These are phyloP conservation scores for Hyperopisus bebe DNA, from an alignment of 2,113 vertebrate species.

Conservation along the genomic window DNA sequence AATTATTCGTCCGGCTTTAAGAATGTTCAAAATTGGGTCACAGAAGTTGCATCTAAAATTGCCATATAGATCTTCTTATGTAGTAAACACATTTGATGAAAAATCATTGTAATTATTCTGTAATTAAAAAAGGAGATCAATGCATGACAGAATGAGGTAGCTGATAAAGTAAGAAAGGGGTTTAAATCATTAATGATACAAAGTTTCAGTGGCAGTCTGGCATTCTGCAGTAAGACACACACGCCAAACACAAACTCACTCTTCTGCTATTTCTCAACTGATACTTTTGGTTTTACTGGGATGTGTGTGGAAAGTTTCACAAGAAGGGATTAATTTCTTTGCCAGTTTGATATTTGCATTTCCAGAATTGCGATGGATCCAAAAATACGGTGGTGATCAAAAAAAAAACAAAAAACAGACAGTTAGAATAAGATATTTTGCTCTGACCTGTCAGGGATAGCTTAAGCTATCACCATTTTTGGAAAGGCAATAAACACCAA, in stretches of 20 bases:
- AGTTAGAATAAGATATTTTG: neutral
- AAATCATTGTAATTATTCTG: neutral
- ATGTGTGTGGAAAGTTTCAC: neutral
- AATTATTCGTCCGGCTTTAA: neutral
- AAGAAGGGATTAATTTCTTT: neutral
- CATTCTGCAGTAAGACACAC: neutral
- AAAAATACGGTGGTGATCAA: neutral
- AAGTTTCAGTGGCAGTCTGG: neutral
- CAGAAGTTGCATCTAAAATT: neutral
- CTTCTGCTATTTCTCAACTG: slow-evolving; percentile 2
- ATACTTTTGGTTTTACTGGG: slow-evolving; percentile 6
- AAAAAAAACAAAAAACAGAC: neutral
- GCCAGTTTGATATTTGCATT: neutral
- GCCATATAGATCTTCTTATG: neutral
- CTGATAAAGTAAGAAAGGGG: no score
- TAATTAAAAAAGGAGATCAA: neutral
- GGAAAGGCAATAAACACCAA: neutral
- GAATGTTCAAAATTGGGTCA: neutral
- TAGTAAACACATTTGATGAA: neutral
- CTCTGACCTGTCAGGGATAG: neutral
- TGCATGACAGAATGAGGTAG: neutral
- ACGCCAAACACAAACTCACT: slow-evolving; percentile 8
- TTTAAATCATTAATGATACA: neutral
- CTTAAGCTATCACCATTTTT: neutral
- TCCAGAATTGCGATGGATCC: neutral